phyloP scores from a whole-genome alignment of 1,140 invertebrate species.

The Diabrotica undecimpunctata region DNA sequence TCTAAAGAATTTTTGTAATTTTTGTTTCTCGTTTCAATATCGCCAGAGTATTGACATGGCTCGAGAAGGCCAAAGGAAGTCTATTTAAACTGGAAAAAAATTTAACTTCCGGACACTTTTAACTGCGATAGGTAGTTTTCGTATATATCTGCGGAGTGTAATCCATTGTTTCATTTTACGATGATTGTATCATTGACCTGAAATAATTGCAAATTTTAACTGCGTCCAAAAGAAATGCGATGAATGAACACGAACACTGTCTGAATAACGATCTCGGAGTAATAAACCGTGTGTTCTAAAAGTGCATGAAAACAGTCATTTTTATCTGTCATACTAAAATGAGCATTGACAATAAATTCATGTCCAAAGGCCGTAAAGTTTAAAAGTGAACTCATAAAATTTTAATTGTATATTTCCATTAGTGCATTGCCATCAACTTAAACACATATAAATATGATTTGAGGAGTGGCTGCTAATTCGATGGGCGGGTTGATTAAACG shows the following conservation, averaged over 20 bases:
- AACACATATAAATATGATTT: constrained; percentile 16
- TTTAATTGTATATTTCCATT: constrained; percentile 21
- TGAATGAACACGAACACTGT: neutral
- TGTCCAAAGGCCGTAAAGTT: constrained; percentile 16
- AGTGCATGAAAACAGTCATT: constrained; percentile 19
- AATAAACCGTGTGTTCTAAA: constrained; percentile 14
- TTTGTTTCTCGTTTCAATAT: no score
- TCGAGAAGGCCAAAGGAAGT: no score
- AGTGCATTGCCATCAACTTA: constrained; percentile 16
- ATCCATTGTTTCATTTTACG: constrained; percentile 3
- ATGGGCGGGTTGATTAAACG: neutral
- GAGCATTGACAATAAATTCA: constrained; percentile 19
- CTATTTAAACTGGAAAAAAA: no score
- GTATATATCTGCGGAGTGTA: no score
- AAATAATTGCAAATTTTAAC: constrained; percentile 13
- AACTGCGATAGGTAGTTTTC: no score
- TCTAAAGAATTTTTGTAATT: no score
- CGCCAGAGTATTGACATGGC: no score
- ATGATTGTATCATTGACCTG: constrained; percentile 8
- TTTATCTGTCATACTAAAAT: constrained; percentile 20
- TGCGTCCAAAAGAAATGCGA: neutral
- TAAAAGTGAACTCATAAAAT: constrained; percentile 20
- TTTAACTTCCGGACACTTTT: no score
- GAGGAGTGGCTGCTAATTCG: neutral
- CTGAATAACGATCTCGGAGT: constrained; percentile 9